Base-by-base conservation (phyloP, 2,113 vertebrate genomes). In the Tichodroma muraria region DNA sequence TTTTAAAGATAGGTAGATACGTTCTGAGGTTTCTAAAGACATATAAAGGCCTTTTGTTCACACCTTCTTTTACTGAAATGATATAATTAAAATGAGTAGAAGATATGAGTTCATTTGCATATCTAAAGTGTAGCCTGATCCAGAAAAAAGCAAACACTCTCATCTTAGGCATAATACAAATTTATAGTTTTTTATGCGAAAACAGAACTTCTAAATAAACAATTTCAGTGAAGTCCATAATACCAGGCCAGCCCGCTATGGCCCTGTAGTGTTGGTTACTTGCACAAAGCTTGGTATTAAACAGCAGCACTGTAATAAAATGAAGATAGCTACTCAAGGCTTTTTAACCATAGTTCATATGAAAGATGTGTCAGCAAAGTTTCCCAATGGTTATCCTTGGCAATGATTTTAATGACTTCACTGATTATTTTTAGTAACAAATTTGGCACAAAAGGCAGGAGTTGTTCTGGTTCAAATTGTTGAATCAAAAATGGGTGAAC, bases 1-100 rank as follows among this genome's bases (percentile, higher is more conserved):
- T 79, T 88, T 87, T 35, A 87, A 80, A 85, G n/a, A 63, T 53
- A 89, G 47, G 35, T 73, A 76, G 30, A 37, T 63, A 30, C 25
- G 23, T 57, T 27, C 10, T 80, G 77, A 52, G 24, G 71, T 90
- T 84, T 92, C 83, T 75, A 71, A 86, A 80, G 59, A 61, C 13
- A 8, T n/a, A 11, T 37, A 80, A 68, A 52, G 11, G 44, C 18
- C 54, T 89, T 79, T 88, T 79, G 37, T 75, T 94, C 70, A 87
- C 65, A 82, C 50, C 44, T 90, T 71, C 40, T 92, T 20, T 76
- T 72, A 69, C 49, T 79, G 59, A 50, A 94, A 80, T 87, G 17
- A 80, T 63, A 66, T 91, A 45, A 92, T 89, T 95, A 88, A 85
- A 92, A 73, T 33, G 22, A 94, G 52, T 57, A 87, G 71, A 85